Evolutionary conservation across 2,797 vertebrate species (phyloP).

Genomic region (Leucoraja ocellata): DNA sequence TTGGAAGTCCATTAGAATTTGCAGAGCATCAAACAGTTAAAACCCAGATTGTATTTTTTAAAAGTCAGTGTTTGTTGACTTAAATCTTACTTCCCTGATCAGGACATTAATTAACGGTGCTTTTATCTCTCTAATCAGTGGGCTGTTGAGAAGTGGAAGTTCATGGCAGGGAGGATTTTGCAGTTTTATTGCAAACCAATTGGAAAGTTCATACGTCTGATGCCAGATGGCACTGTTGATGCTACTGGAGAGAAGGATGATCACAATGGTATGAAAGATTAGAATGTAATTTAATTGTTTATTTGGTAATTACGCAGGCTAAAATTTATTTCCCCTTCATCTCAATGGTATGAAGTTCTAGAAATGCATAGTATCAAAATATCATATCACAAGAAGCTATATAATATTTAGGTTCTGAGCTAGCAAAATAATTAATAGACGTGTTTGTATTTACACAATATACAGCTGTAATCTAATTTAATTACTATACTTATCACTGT

Average conservation of each 20-base stretch:
- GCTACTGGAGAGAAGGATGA: constrained; percentile 57
- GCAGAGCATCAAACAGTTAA: constrained; percentile 18
- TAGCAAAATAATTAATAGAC: neutral
- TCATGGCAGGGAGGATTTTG: constrained; percentile 56
- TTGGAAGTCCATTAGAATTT: constrained; percentile 32
- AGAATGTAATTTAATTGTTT: neutral
- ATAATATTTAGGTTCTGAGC: neutral
- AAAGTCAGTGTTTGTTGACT: constrained; percentile 26
- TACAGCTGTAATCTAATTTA: neutral
- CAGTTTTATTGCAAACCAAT: constrained; percentile 59
- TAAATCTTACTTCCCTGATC: constrained; percentile 18
- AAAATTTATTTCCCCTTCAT: neutral
- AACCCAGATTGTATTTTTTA: neutral
- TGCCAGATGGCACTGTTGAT: constrained; percentile 54
- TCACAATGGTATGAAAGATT: constrained; percentile 54
- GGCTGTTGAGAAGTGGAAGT: constrained; percentile 62
- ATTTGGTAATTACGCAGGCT: neutral
- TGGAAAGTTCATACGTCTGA: constrained; percentile 55
- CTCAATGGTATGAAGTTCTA: neutral
- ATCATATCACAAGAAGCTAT: neutral
- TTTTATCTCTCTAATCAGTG: constrained; percentile 51
- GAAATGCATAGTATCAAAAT: neutral
- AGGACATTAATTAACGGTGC: neutral
- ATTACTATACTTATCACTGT: neutral
- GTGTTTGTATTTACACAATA: neutral